Conservation (phyloP, 2,113 vertebrate genomes). For the Poecile atricapillus region DNA sequence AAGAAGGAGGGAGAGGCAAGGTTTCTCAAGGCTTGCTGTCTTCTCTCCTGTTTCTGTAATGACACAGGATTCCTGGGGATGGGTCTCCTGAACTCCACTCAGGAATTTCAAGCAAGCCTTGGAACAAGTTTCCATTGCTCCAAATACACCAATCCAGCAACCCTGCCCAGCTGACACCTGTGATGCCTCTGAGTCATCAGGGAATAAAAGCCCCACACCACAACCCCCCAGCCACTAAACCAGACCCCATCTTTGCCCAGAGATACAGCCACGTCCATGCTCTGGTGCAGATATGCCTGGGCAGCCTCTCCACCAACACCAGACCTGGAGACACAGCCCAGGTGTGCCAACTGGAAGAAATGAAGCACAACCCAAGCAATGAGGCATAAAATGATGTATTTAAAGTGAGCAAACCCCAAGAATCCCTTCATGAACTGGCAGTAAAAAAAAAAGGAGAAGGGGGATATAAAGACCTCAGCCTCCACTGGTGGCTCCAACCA, state of each 20-base stretch:
- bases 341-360: not conserved
- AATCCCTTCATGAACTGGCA: not conserved
- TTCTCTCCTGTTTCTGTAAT: not conserved
- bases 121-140: not conserved
- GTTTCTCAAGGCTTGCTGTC: not conserved
- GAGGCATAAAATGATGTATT: not conserved
- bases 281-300: not conserved
- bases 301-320: not conserved
- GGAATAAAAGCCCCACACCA: not conserved
- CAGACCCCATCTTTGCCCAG: not conserved
- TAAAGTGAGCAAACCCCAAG: not conserved
- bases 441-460: not conserved
- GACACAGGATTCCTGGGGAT: not conserved
- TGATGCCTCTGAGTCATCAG: not conserved
- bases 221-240: not conserved
- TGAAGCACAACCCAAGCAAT: not conserved
- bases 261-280: not conserved
- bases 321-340: not conserved
- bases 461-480: not conserved
- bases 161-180: not conserved
- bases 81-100: not conserved
- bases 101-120: not conserved
- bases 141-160: not conserved
- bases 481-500: not conserved
- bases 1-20: not conserved